Base-by-base conservation (phyloP, 2,888 invertebrate species). In the Sarcophaga caerulescens region DNA sequence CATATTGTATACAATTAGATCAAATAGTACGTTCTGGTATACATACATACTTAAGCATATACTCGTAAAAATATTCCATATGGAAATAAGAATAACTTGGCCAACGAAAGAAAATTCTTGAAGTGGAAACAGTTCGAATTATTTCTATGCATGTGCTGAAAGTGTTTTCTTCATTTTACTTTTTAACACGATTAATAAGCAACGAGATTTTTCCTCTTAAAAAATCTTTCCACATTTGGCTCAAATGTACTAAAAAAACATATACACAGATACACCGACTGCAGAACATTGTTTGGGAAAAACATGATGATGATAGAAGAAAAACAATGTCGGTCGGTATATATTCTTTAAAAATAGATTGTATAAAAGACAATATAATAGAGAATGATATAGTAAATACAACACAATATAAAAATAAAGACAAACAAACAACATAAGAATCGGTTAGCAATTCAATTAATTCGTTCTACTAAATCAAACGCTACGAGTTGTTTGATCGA, bases 351-450 rank as follows among this genome's bases (percentile, higher is more conserved):
- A 70, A 78, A 47, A 63, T 62, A 76, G 57, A 79, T 45, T 66
- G 59, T 73, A 73, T 80, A 73, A 73, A 60, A 73, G 66, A 66
- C 65, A 77, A 35, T 77, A 47, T 57, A 77, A 44, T 47, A 47
- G 12, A 84, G 52, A 25, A 47, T 45, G 45, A 62, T 17, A 44
- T 68, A 63, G 35, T 35, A 74, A 57, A 44, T 68, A n/a, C 23
- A 68, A 6, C 21, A 10, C 17, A 23, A 71, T 71, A 60, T 65
- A 25, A n/a, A 65, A 65, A 74, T 57, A 52, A 59, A 69, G n/a
- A 78, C 74, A 81, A 73, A 52, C 35, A 70, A 76, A 83, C 45
- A 74, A 57, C 35, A 68, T 65, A n/a, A 74, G 47, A 44, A 44
- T 81, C 35, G 12, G 52, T 12, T 44, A 59, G 35, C 52, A 59